Base-by-base conservation (phyloP, 2,113 vertebrate species). In the Saguinus midas region DNA sequence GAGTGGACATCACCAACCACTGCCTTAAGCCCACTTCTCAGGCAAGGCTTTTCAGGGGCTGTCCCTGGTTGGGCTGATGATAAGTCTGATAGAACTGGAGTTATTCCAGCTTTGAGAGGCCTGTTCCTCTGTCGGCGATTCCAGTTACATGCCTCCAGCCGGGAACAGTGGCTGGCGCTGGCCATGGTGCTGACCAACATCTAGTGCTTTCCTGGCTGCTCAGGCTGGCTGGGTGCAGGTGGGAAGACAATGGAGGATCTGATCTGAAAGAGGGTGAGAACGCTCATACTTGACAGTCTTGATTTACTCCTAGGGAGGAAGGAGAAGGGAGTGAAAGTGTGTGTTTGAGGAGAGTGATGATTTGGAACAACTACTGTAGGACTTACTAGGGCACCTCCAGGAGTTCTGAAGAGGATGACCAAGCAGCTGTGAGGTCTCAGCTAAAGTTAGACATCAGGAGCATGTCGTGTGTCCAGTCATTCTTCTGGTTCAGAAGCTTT, bases 141-240 rank as follows among this genome's bases (percentile, higher is more conserved):
- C 35, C 2, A 6, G 32, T 40, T 40, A 6, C 8, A 0, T 10
- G 2, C 2, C 3, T 23, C 29, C 1, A 76, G 45, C 8, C n/a
- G 5, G 1, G 4, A 0, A 6, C 25, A 14, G 35, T 3, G 13
- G 8, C 4, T 17, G 55, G 64, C 7, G 29, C 93, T 97, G 90
- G 43, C 90, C 61, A 12, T 87, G 84, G 83, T 92, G 2, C 96
- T 94, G 57, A 72, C 5, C 3, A 1, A 43, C 55, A 32, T 11
- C 13, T 2, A 1, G 14, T 20, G 4, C 52, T 45, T 76, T 79
- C 23, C 61, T 37, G 8, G 81, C 4, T 2, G 1, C 18, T 81
- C 78, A 66, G 29, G 45, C 29, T 64, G 61, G 40, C 57, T 23
- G 25, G 3, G n/a, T 68, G 40, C 6, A 2, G 43, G n/a, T 57